Evolutionary conservation across 2,113 vertebrate species (phyloP).

Genomic region (Castor canadensis): DNA sequence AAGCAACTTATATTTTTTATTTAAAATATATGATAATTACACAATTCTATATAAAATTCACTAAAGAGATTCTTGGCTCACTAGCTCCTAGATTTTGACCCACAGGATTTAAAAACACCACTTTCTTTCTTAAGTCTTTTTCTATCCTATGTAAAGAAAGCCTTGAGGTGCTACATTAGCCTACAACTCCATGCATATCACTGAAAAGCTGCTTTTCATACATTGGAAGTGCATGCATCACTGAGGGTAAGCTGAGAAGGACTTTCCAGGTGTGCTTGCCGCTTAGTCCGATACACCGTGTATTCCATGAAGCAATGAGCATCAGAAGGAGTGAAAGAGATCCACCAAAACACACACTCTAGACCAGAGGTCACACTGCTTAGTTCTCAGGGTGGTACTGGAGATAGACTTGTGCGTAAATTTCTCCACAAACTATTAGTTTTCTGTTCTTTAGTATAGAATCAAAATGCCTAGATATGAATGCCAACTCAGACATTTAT

Average conservation of each 20-base stretch:
- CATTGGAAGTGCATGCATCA: rapidly evolving
- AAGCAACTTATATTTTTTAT: neutral
- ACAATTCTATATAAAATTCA: neutral
- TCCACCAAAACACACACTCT: neutral
- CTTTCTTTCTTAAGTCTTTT: neutral
- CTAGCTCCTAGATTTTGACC: neutral
- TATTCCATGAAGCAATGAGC: rapidly evolving
- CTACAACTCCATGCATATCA: neutral
- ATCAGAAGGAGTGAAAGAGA: neutral
- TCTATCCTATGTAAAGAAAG: neutral
- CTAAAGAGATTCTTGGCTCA: neutral
- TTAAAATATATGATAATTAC: neutral
- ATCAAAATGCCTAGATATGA: neutral
- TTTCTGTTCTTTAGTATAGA: neutral
- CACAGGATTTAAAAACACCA: neutral
- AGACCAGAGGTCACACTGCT: neutral
- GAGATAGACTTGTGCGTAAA: neutral
- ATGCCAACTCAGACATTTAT: too few relatives aligned
- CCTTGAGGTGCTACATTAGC: neutral
- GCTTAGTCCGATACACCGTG: neutral
- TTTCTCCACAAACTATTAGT: neutral
- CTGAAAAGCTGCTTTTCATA: neutral
- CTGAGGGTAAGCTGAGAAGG: neutral
- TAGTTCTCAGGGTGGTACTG: neutral
- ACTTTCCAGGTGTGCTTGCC: neutral